Conservation (phyloP, 37 sponge, comb jelly and placozoan genomes). For the Axinella damicornis region DNA sequence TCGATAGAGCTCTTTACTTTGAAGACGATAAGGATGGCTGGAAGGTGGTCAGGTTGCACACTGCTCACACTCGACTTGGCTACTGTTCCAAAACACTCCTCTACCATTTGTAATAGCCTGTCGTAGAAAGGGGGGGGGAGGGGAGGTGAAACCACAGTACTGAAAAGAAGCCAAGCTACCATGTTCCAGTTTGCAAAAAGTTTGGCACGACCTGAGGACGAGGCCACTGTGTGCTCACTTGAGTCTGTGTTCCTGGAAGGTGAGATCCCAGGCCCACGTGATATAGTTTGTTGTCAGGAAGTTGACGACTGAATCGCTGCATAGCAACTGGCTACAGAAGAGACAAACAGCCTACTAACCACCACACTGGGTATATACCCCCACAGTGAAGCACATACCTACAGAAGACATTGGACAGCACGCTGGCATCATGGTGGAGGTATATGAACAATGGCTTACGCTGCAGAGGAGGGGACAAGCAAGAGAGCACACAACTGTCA, state of each 20-base stretch:
- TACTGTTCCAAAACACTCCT: slow-evolving; percentile 70
- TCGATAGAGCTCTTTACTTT: slow-evolving; percentile 68
- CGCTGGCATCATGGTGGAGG: slow-evolving; percentile 89
- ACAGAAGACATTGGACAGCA: slow-evolving; percentile 94
- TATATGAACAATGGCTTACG: slow-evolving; percentile 86
- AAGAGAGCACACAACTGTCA: too few relatives aligned
- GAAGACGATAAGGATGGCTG: slow-evolving; percentile 79
- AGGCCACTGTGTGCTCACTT: slow-evolving; percentile 43
- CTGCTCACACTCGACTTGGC: slow-evolving; percentile 68
- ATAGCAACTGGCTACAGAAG: slow-evolving; percentile 70
- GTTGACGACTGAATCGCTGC: slow-evolving; percentile 81
- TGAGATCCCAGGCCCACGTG: slow-evolving; percentile 96
- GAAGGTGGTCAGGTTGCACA: slow-evolving; percentile 78
- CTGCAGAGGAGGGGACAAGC: slow-evolving; percentile 35
- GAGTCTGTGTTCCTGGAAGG: slow-evolving; percentile 45
- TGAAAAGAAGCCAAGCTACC: too few relatives aligned
- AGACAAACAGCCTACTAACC: too few relatives aligned
- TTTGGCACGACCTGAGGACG: background rate
- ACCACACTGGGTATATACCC: too few relatives aligned
- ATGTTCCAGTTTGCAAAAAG: too few relatives aligned
- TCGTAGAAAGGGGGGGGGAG: background rate
- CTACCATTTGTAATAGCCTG: slow-evolving; percentile 82
- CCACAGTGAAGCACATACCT: slow-evolving; percentile 26
- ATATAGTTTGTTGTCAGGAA: slow-evolving; percentile 80
- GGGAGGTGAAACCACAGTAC: too few relatives aligned